phyloP scores from a whole-genome alignment of 2,113 vertebrate species.

The Litocranius walleri region DNA sequence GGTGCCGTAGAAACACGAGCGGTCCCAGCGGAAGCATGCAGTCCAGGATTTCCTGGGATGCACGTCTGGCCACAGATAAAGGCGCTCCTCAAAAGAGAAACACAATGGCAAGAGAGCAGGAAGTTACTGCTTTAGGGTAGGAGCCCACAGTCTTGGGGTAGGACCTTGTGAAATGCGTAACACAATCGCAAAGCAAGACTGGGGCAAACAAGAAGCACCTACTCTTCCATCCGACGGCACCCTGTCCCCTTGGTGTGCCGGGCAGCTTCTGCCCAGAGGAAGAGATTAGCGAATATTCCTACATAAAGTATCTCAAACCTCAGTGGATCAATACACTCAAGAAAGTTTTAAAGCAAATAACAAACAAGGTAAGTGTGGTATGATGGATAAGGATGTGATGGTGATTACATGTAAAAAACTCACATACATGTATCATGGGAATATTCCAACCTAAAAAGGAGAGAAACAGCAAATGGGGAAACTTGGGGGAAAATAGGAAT shows the following conservation, averaged over 20 bases:
- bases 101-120: not conserved
- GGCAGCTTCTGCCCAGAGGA: not conserved
- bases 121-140: not conserved
- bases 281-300: not conserved
- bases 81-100: not conserved
- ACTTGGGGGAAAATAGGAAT: not conserved
- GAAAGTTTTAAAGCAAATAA: not conserved
- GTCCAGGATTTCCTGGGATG: rapidly evolving
- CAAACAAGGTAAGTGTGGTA: not conserved
- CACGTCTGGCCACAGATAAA: not conserved
- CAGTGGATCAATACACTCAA: not conserved
- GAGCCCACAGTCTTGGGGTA: not conserved
- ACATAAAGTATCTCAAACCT: not conserved
- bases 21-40: rapidly evolving
- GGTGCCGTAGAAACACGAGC: rapidly evolving
- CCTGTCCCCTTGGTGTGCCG: not conserved
- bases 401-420: not conserved
- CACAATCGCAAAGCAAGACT: too few relatives aligned
- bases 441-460: not conserved
- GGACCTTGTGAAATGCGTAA: not conserved
- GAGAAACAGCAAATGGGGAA: not conserved
- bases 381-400: not conserved
- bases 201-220: not conserved
- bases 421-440: not conserved
- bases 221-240: rapidly evolving